Percentiles rank a stretch among this genome's conserved stretches.
These are phyloP conservation scores for Sesia bembeciformis DNA, from an alignment of 2,888 invertebrate species.

Conservation along the genomic window DNA sequence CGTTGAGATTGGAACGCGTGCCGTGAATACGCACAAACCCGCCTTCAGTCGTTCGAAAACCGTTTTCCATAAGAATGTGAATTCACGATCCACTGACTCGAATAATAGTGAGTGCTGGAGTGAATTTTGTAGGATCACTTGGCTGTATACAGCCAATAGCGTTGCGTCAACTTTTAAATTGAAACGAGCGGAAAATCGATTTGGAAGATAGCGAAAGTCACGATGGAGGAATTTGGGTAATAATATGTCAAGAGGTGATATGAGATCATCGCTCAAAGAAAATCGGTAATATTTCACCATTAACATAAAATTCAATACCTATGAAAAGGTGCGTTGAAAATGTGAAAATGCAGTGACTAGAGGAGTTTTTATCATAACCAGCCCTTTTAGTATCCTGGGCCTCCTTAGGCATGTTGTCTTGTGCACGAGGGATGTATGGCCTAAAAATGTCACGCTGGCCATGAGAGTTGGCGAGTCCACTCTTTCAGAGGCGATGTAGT, in stretches of 20 bases:
- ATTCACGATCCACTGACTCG: constrained; percentile 56
- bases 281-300: neutral
- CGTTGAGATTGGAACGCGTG: constrained; percentile 50
- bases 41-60: constrained; percentile 14
- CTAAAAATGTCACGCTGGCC: too few species aligned
- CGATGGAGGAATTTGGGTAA: neutral
- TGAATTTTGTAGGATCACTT: constrained; percentile 22
- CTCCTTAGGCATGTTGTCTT: too few species aligned
- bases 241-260: constrained; percentile 3
- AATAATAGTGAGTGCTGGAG: constrained; percentile 50
- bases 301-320: too few species aligned
- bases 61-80: constrained; percentile 62
- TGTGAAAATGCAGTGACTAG: too few species aligned
- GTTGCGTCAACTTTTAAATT: constrained; percentile 24
- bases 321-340: too few species aligned
- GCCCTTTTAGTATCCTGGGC: too few species aligned
- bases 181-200: constrained; percentile 43
- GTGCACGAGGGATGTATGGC: too few species aligned
- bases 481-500: too few species aligned
- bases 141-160: constrained; percentile 1
- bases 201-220: constrained; percentile 7
- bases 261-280: constrained; percentile 5
- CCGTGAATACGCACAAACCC: constrained; percentile 42
- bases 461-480: too few species aligned
- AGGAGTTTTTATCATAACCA: too few species aligned